phyloP scores from a whole-genome alignment of 2,888 invertebrate species.

The Eristalis intricaria region DNA sequence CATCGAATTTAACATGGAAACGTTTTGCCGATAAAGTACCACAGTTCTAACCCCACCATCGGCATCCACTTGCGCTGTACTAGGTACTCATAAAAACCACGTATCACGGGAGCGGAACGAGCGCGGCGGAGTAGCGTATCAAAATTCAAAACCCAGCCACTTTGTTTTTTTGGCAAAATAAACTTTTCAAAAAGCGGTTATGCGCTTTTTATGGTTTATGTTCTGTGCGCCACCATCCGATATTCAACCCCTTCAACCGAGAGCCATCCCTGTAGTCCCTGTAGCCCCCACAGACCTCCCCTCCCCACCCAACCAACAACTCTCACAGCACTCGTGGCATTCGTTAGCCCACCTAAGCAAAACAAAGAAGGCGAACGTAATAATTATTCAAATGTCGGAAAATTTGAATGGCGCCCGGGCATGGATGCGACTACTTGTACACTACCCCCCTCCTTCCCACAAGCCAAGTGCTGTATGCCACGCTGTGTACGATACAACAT shows the following conservation, averaged over 20 bases:
- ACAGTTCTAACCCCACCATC: neutral
- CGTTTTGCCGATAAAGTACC: constrained; percentile 36
- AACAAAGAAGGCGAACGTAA: constrained; percentile 56
- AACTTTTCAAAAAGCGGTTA: constrained; percentile 66
- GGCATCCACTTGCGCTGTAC: neutral
- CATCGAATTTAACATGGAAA: constrained; percentile 39
- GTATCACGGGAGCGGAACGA: neutral
- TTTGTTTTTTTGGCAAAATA: constrained; percentile 70
- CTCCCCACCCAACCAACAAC: neutral
- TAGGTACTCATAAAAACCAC: neutral
- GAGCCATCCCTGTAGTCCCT: neutral
- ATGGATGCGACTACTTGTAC: constrained; percentile 7
- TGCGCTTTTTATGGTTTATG: constrained; percentile 55
- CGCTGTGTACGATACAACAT: too few relatives aligned
- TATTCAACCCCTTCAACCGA: constrained; percentile 52
- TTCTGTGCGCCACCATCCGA: constrained; percentile 17
- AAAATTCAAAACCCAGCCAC: constrained; percentile 54
- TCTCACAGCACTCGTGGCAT: neutral
- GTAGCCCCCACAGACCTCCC: neutral
- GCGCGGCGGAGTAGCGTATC: constrained; percentile 36
- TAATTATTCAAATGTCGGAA: constrained; percentile 66
- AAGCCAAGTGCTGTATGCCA: neutral
- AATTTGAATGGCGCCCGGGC: constrained; percentile 13
- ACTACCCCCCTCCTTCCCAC: neutral
- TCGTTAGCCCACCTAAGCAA: constrained; percentile 3